phyloP scores from a whole-genome alignment of 2,113 vertebrate species.

The Oceanodroma tethys region DNA sequence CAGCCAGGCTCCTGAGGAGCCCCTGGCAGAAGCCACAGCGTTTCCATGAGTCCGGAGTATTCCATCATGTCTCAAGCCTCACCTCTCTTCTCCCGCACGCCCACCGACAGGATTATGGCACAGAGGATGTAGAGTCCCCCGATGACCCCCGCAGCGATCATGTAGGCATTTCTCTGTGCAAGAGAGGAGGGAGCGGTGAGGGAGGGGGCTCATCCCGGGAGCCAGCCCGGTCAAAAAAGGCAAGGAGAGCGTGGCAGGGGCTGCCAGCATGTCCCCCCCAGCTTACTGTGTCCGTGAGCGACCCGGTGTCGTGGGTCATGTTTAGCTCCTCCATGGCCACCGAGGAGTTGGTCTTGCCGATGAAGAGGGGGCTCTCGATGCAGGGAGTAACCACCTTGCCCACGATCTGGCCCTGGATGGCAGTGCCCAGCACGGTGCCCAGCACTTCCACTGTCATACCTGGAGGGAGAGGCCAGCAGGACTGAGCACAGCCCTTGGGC shows the following conservation, averaged over 20 bases:
- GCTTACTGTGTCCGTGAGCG: slow-evolving; percentile 80
- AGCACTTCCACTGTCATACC: slow-evolving; percentile 95
- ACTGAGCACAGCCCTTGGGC: neutral
- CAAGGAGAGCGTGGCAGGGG: rapidly evolving
- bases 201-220: neutral
- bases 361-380: slow-evolving; percentile 42
- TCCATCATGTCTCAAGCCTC: neutral
- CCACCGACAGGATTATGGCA: slow-evolving; percentile 78
- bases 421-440: slow-evolving; percentile 89
- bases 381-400: slow-evolving; percentile 79
- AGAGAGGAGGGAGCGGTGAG: neutral
- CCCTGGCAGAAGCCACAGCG: neutral
- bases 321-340: slow-evolving; percentile 66
- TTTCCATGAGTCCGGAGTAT: rapidly evolving
- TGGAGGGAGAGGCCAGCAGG: neutral
- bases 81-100: slow-evolving; percentile 88
- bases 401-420: slow-evolving; percentile 94
- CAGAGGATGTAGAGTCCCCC: slow-evolving; percentile 86
- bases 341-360: slow-evolving; percentile 31
- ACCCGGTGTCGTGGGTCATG: slow-evolving; percentile 43
- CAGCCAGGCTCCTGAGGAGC: neutral
- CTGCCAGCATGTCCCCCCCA: neutral
- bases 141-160: slow-evolving; percentile 88
- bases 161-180: slow-evolving; percentile 83
- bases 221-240: neutral